These are phyloP conservation scores for Babylonia areolata DNA, from an alignment of 1,140 invertebrate genomes.

Conservation along the genomic window DNA sequence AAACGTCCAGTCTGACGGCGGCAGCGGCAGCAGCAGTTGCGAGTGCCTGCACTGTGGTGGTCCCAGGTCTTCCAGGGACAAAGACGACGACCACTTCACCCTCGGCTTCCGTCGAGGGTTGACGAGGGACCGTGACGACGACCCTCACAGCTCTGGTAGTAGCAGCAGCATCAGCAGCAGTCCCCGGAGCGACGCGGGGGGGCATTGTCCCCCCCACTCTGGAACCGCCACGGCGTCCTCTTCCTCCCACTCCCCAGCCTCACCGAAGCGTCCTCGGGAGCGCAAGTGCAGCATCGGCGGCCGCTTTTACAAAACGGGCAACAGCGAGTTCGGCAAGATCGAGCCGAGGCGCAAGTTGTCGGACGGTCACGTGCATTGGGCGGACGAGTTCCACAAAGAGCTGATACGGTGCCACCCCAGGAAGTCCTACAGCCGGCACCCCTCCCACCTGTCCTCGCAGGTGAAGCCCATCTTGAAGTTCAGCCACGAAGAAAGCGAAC, in stretches of 20 bases:
- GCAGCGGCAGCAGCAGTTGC: not conserved
- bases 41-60: not conserved
- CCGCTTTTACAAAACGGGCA: not conserved
- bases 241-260: not conserved
- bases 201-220: not conserved
- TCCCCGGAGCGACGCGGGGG: not conserved
- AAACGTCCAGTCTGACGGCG: not conserved
- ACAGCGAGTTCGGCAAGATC: not conserved
- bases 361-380: constrained; percentile 39
- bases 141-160: not conserved
- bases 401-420: constrained; percentile 31
- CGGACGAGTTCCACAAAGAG: constrained; percentile 39
- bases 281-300: constrained; percentile 10
- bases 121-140: constrained; percentile 3
- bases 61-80: not conserved
- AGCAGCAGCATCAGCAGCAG: not conserved
- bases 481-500: not conserved
- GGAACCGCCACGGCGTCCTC: not conserved
- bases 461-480: constrained; percentile 31
- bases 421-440: constrained; percentile 28
- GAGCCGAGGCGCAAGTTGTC: constrained; percentile 30
- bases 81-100: constrained; percentile 5
- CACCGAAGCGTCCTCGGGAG: too few relatives aligned
- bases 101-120: not conserved
- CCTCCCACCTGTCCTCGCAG: not conserved